Conservation (phyloP, 2,113 vertebrate species). For the Semnopithecus entellus region DNA sequence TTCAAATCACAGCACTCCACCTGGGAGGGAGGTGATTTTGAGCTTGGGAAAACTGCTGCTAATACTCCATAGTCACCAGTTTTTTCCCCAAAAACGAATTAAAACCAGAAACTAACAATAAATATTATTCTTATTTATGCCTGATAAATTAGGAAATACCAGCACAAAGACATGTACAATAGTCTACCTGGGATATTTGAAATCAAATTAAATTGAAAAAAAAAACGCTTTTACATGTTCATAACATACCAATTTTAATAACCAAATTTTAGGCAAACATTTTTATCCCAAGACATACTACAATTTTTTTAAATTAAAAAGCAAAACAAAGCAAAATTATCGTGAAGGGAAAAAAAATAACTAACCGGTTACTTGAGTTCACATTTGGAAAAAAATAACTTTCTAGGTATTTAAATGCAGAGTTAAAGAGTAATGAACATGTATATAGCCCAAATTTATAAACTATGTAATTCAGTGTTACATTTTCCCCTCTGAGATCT, state of each 20-base stretch:
- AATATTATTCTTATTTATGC: not conserved
- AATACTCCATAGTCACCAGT: not conserved
- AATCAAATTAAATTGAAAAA: conserved; percentile 53
- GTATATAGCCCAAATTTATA: not conserved
- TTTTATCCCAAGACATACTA: not conserved
- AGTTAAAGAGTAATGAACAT: not conserved
- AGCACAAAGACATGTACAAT: conserved; percentile 18
- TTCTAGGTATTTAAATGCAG: conserved; percentile 51
- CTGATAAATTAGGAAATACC: conserved; percentile 16
- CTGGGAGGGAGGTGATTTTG: not conserved
- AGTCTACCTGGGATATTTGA: conserved; percentile 3
- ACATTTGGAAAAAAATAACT: conserved; percentile 37
- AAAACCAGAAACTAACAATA: conserved; percentile 27
- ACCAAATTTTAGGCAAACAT: conserved; percentile 26
- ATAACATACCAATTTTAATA: conserved; percentile 8
- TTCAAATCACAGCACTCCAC: not conserved
- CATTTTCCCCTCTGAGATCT: not conserved
- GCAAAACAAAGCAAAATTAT: conserved; percentile 60
- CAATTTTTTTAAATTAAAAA: conserved; percentile 25
- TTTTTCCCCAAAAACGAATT: not conserved
- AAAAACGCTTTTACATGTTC: not conserved
- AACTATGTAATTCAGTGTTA: not conserved
- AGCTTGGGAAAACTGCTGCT: conserved; percentile 39
- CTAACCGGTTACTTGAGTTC: conserved; percentile 3
- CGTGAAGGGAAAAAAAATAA: not conserved